These are phyloP conservation scores for Gallinago jamesoni DNA, from an alignment of 2,113 vertebrate species.

Conservation along the genomic window DNA sequence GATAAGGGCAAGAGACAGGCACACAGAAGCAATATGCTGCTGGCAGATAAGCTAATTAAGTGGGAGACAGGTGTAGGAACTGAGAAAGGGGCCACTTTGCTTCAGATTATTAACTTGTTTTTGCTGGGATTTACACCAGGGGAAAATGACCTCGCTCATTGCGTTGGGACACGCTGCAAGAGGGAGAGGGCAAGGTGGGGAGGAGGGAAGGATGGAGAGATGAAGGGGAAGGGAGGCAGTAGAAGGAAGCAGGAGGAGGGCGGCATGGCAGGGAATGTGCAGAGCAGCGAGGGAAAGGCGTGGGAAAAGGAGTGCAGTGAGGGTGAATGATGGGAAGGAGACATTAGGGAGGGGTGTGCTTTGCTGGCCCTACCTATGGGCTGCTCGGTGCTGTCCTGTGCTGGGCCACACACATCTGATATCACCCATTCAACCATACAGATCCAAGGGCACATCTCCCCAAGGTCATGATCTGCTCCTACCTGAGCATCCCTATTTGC, in stretches of 20 bases:
- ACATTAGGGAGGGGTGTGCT: not conserved
- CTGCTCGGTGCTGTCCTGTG: not conserved
- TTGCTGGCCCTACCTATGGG: not conserved
- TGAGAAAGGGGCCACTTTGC: constrained; percentile 30
- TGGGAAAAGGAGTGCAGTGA: not conserved
- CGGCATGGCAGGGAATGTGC: accelerated
- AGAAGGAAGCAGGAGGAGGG: accelerated
- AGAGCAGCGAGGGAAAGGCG: not conserved
- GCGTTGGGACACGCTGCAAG: not conserved
- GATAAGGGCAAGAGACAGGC: constrained; percentile 57
- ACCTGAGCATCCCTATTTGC: not conserved
- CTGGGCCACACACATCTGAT: not conserved
- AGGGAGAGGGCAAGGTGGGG: not conserved
- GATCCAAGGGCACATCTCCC: not conserved
- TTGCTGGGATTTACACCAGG: constrained; percentile 26
- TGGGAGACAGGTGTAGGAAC: constrained; percentile 28
- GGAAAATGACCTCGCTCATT: not conserved
- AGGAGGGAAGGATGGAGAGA: not conserved
- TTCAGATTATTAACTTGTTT: constrained; percentile 36
- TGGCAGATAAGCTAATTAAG: constrained; percentile 62
- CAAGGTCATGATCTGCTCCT: not conserved
- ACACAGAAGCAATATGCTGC: constrained; percentile 24
- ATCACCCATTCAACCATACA: accelerated
- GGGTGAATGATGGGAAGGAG: not conserved
- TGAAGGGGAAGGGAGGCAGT: not conserved